phyloP scores from a whole-genome alignment of 2,888 invertebrate species.

The Bugulina stolonifera region DNA sequence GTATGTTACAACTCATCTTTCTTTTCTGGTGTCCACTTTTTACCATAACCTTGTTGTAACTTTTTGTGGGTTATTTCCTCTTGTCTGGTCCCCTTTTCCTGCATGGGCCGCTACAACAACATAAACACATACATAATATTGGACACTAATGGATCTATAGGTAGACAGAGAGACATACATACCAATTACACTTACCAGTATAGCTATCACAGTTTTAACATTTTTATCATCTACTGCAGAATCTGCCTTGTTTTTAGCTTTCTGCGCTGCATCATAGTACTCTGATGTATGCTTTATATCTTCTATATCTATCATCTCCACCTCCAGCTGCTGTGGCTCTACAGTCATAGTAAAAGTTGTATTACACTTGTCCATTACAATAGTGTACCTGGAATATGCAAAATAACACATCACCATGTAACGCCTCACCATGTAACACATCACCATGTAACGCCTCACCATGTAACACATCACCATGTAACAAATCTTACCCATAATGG shows the following conservation, averaged over 20 bases:
- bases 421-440: too few species aligned
- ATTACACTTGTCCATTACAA: too few species aligned
- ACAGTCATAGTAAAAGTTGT: neutral
- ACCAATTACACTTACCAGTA: slow-evolving; percentile 11
- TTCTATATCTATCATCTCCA: slow-evolving; percentile 21
- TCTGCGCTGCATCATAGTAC: neutral
- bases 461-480: too few species aligned
- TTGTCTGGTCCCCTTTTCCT: slow-evolving; percentile 12
- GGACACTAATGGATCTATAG: too few species aligned
- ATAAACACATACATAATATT: too few species aligned
- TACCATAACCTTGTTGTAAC: neutral
- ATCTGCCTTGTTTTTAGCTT: neutral
- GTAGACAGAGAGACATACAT: too few species aligned
- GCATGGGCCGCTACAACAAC: slow-evolving; percentile 8
- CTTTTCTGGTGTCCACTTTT: neutral
- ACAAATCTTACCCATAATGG: too few species aligned
- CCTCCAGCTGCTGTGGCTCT: neutral
- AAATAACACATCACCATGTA: too few species aligned
- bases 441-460: too few species aligned
- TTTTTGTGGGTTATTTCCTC: neutral
- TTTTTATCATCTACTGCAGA: neutral
- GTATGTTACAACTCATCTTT: neutral
- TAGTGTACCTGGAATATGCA: too few species aligned
- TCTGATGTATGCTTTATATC: neutral
- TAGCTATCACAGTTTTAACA: slow-evolving; percentile 3